phyloP scores from a whole-genome alignment of 2,797 vertebrate species.

The Clarias fuscus region DNA sequence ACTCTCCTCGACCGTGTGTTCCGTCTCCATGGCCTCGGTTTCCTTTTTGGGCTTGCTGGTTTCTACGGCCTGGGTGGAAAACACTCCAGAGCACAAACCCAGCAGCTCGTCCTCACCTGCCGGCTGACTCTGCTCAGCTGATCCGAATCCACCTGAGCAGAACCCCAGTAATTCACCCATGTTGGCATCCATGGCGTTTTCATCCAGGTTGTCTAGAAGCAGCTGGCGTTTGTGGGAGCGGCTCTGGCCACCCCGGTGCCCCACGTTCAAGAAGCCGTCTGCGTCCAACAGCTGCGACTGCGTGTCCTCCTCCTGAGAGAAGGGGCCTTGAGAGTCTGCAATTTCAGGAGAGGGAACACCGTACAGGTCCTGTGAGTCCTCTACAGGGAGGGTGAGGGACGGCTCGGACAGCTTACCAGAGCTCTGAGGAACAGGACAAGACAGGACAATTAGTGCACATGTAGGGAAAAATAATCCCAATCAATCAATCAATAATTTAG shows the following conservation, averaged over 20 bases:
- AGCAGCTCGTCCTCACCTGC: slow-evolving; percentile 82
- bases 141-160: slow-evolving; percentile 81
- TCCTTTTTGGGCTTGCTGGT: slow-evolving; percentile 61
- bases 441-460: slow-evolving; percentile 19
- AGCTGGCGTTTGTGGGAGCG: slow-evolving; percentile 85
- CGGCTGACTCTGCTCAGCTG: slow-evolving; percentile 17
- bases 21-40: slow-evolving; percentile 67
- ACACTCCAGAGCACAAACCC: slow-evolving; percentile 88
- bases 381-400: slow-evolving; percentile 86
- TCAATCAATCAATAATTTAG: too few species aligned
- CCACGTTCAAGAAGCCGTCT: slow-evolving; percentile 85
- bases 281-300: slow-evolving; percentile 94
- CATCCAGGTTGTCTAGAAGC: slow-evolving; percentile 87
- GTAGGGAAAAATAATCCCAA: neutral
- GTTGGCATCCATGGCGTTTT: slow-evolving; percentile 98
- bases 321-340: slow-evolving; percentile 83
- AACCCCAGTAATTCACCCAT: slow-evolving; percentile 93
- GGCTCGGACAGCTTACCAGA: slow-evolving; percentile 94
- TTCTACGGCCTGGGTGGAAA: slow-evolving; percentile 69
- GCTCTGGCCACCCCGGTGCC: slow-evolving; percentile 62
- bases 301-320: slow-evolving; percentile 93
- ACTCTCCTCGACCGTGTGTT: slow-evolving; percentile 44
- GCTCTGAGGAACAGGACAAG: slow-evolving; percentile 75
- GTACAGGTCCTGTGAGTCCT: slow-evolving; percentile 82
- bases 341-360: slow-evolving; percentile 72